Conservation (phyloP, 1,140 invertebrate genomes). For the Pectinophora gossypiella region DNA sequence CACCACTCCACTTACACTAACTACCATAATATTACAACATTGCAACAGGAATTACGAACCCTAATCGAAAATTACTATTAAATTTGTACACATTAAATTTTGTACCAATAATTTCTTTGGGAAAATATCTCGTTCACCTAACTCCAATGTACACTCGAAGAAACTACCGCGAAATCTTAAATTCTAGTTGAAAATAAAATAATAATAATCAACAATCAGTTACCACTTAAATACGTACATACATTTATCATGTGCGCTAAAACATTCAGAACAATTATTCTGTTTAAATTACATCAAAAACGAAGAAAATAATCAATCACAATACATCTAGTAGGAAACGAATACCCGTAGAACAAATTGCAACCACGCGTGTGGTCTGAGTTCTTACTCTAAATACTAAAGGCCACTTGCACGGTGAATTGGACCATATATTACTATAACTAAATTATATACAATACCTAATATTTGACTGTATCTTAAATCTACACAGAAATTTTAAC, state of each 20-base stretch:
- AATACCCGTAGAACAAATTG: conserved; percentile 74
- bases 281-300: conserved; percentile 51
- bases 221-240: conserved; percentile 37
- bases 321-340: conserved; percentile 72
- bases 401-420: conserved; percentile 32
- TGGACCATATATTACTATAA: conserved; percentile 17
- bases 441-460: conserved; percentile 39
- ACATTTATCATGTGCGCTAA: conserved; percentile 52
- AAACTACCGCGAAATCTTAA: conserved; percentile 45
- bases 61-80: conserved; percentile 51
- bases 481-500: conserved; percentile 30
- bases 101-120: conserved; percentile 74
- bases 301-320: conserved; percentile 60
- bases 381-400: conserved; percentile 10
- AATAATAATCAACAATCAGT: conserved; percentile 73
- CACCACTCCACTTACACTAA: conserved; percentile 53
- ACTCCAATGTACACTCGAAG: conserved; percentile 35
- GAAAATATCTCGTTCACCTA: conserved; percentile 49
- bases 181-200: conserved; percentile 64
- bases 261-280: conserved; percentile 49
- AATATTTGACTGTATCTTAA: conserved; percentile 42
- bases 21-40: conserved; percentile 61
- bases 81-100: conserved; percentile 68
- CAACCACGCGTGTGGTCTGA: conserved; percentile 15
- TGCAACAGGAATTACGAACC: conserved; percentile 59